Evolutionary conservation across 2,797 vertebrate genomes (phyloP).

Genomic region (Phalanger gymnotis): DNA sequence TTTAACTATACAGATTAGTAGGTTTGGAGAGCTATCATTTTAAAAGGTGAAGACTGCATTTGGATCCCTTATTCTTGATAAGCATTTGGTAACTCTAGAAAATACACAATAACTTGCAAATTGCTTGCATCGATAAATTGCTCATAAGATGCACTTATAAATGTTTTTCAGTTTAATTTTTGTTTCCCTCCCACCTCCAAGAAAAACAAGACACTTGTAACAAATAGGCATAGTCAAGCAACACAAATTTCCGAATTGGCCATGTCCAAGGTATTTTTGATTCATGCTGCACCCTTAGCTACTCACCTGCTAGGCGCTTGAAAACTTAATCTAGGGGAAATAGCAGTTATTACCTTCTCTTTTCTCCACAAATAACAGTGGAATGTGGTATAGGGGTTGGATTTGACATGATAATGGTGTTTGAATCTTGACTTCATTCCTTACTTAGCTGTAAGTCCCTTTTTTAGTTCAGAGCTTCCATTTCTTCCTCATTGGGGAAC

Average conservation of each 20-base stretch:
- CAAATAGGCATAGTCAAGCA: not conserved
- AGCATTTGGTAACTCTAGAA: not conserved
- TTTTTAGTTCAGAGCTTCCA: not conserved
- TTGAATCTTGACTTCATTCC: not conserved
- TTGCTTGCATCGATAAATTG: slow-evolving; percentile 22
- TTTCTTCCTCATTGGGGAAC: not conserved
- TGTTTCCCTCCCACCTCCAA: not conserved
- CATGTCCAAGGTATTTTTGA: not conserved
- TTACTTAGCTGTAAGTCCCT: not conserved
- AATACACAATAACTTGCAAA: slow-evolving; percentile 20
- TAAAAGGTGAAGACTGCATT: slow-evolving; percentile 41
- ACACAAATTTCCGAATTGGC: not conserved
- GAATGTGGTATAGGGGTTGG: not conserved
- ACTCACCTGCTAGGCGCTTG: not conserved
- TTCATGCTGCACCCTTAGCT: not conserved
- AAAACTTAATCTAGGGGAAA: not conserved
- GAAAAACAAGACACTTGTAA: not conserved
- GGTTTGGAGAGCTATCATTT: slow-evolving; percentile 45
- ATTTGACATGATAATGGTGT: not conserved
- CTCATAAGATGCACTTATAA: slow-evolving; percentile 36
- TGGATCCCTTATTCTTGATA: slow-evolving; percentile 18
- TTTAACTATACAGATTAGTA: slow-evolving; percentile 25
- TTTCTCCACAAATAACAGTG: not conserved
- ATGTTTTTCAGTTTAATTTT: slow-evolving; percentile 15
- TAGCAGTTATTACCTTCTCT: slow-evolving; percentile 8